Conservation (phyloP, 2,797 vertebrate genomes). For the Xenops minutus region DNA sequence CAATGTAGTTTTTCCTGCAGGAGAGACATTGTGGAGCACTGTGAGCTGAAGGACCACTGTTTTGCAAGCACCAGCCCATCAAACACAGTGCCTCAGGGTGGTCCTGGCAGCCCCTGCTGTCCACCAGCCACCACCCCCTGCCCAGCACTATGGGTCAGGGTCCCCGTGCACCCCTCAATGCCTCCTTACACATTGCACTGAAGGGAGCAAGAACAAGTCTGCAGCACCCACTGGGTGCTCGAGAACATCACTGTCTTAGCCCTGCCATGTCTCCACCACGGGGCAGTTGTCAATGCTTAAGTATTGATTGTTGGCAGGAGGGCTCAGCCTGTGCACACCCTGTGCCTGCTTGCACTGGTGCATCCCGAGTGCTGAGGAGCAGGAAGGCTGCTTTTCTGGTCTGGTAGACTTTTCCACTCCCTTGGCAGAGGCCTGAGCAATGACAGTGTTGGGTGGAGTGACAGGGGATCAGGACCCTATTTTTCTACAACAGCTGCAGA, state of each 20-base stretch:
- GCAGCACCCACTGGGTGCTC: rapidly evolving
- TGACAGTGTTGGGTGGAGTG: neutral
- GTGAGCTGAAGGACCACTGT: neutral
- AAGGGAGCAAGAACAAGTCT: neutral
- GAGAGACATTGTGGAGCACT: rapidly evolving
- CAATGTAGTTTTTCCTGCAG: neutral
- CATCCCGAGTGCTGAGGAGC: rapidly evolving
- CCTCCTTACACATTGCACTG: neutral
- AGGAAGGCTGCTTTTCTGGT: neutral
- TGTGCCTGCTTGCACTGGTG: neutral
- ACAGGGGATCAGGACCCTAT: neutral
- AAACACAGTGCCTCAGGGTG: neutral
- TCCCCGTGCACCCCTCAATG: neutral
- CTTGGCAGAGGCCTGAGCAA: neutral
- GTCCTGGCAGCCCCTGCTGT: neutral
- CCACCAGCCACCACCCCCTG: rapidly evolving
- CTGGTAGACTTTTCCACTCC: neutral
- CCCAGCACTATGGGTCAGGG: rapidly evolving
- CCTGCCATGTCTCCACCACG: rapidly evolving
- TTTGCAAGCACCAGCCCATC: neutral
- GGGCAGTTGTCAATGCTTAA: neutral
- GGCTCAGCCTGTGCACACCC: neutral
- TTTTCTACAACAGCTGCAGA: neutral
- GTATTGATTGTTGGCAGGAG: neutral
- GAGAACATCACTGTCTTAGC: neutral